Base-by-base conservation (phyloP, 2,888 invertebrate genomes). In the Amiota mariae region DNA sequence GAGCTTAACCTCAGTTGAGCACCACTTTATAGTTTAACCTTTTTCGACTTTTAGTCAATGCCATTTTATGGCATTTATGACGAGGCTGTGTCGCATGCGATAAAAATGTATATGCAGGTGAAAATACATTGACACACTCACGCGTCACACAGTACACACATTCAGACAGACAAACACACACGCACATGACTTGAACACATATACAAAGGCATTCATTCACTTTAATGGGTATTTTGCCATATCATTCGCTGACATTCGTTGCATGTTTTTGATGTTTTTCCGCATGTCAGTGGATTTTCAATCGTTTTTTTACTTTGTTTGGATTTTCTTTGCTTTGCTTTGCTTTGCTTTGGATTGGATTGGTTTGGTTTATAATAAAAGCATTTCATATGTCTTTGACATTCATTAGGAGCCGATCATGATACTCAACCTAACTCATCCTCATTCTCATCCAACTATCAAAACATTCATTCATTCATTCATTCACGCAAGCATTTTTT, bases 1-100 rank as follows among this genome's bases (percentile, higher is more conserved):
- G 36, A 36, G 36, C 36, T 36, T 36, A 36, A 36, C 36, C 36
- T 36, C 36, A 36, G 36, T 36, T 4, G 66, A 36, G 61, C 20
- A 51, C 59, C 61, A 15, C 71, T 72, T 70, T 73, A 72, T 75
- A 54, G 73, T 75, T 18, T 49, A 15, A 46, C 18, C 47, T 66
- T 67, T 49, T 67, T 74, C 74, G 36, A 36, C 36, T 36, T 73
- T 13, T 71, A 56, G 67, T 72, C 72, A 70, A 71, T 74, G 47
- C 72, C 68, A n/a, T 13, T 20, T 59, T 73, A 75, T 80, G 77
- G 75, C 75, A 77, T 78, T 79, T 79, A 74, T 73, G 66, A 66
- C 76, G 79, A 77, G 81, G 77, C 84, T 83, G 82, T 75, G 84
- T 81, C 80, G 73, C 82, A 83, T 81, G 81, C 81, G 82, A 83